Evolutionary conservation across 2,797 vertebrate species (phyloP).

Genomic region (Brachymystax lenok): DNA sequence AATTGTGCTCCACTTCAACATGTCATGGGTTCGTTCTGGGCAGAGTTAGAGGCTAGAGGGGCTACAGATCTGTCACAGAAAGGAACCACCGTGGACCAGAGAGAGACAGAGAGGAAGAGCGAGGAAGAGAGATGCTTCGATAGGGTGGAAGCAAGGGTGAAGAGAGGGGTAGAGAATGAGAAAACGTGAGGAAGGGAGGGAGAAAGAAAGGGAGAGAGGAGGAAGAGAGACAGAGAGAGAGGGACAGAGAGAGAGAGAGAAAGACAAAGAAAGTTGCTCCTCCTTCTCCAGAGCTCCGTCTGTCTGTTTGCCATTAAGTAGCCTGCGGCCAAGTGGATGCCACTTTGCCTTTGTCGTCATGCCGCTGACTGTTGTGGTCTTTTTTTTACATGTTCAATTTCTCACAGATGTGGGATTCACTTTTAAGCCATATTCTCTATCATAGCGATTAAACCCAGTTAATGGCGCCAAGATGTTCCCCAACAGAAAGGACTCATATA

Average conservation of each 20-base stretch:
- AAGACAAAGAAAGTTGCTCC: conserved; percentile 11
- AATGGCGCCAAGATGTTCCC: conserved; percentile 74
- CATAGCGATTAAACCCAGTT: conserved; percentile 68
- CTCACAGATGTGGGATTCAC: conserved; percentile 72
- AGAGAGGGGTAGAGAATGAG: background rate
- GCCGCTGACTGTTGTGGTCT: conserved; percentile 71
- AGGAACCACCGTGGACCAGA: conserved; percentile 6
- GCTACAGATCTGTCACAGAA: conserved; percentile 17
- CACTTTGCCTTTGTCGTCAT: conserved; percentile 66
- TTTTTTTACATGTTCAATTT: conserved; percentile 67
- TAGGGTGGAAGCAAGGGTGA: too few relatives aligned
- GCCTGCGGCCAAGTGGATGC: conserved; percentile 48
- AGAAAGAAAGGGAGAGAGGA: background rate
- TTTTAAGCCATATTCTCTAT: conserved; percentile 76
- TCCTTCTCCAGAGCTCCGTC: background rate
- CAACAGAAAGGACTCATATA: conserved; percentile 49
- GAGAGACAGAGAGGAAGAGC: background rate
- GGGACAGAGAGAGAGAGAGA: conserved; percentile 6
- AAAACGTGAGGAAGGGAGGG: background rate
- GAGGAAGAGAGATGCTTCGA: background rate
- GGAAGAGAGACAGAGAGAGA: background rate
- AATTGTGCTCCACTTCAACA: background rate
- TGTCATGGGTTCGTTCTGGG: background rate
- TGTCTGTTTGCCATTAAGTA: conserved; percentile 27
- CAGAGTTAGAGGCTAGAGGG: conserved; percentile 2